A percentile compares a stretch with the other conserved stretches of the same genome.
Conservation (phyloP, 2,797 vertebrate species). For the Synanceia verrucosa region DNA sequence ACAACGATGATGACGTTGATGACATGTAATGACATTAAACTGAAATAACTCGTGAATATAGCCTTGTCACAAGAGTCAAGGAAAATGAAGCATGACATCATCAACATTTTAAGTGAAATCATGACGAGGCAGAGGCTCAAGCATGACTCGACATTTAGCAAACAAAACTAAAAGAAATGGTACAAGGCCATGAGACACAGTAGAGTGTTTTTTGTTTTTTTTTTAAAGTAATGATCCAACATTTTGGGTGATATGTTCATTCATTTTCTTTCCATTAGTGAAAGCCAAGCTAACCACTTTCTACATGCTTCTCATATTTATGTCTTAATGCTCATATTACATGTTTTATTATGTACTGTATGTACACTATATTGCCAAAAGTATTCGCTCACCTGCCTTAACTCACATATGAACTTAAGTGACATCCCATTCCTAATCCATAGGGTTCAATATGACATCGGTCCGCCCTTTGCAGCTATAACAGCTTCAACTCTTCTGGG, state of each 20-base stretch:
- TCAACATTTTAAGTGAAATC: background rate
- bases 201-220: background rate
- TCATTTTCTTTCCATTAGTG: background rate
- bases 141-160: background rate
- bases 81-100: conserved; percentile 4
- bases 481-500: too few species aligned
- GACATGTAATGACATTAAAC: background rate
- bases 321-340: too few species aligned
- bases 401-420: too few species aligned
- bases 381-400: too few species aligned
- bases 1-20: background rate
- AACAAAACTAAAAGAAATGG: background rate
- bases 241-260: background rate
- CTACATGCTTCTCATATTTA: background rate
- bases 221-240: background rate
- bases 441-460: too few species aligned
- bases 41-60: background rate
- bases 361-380: too few species aligned
- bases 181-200: background rate
- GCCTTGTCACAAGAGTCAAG: background rate
- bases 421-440: too few species aligned
- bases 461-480: too few species aligned
- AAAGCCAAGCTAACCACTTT: background rate
- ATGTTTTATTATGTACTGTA: too few species aligned
- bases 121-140: background rate